Base-by-base conservation (phyloP, 1,140 invertebrate genomes). In the Hycleus phaleratus region DNA sequence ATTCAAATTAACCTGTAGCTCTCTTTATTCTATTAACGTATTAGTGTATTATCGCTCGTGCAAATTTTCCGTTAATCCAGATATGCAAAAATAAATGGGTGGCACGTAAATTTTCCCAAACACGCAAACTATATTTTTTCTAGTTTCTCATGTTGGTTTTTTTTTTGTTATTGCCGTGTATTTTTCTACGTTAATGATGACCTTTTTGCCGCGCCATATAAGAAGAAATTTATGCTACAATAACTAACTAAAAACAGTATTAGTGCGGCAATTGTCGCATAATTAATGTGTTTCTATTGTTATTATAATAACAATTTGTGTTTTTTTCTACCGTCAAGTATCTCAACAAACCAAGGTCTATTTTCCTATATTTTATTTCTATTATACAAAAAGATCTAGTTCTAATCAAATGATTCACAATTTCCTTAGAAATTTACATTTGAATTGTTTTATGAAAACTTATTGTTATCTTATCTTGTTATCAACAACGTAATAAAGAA, bases 81-180 rank as follows among this genome's bases (percentile, higher is more conserved):
- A 47, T 57, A 63, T 63, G 58, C 55, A 51, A 63, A 63, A 46
- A 18, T 59, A 53, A 49, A 43, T 18, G 53, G 48, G 48, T 47
- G 58, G 43, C 42, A 49, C 11, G 43, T n/a, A 32, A 26, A 24
- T 25, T 50, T 32, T 25, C 2, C 32, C 7, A 7, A 38, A 51
- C 60, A 62, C 60, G 60, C 60, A 58, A 50, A 18, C 18, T 18
- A 18, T 18, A 1, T 18, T 18, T 18, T 18, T 18, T 18, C 18
- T 18, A 1, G 18, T 18, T 18, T 18, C 18, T 18, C 57, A 32
- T 5, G 4, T 32, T 32, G 6, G 0, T 32, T 5, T 32, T 32
- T 5, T 32, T 32, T 5, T 32, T 32, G 1, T 32, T 32, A 32
- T 32, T 32, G 32, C 7, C 18, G 18, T 18, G 18, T 18, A 18